Evolutionary conservation across 2,888 invertebrate genomes (phyloP), one percentile per base, ranked within the genome.

Genomic region (Apodemia mormo): DNA sequence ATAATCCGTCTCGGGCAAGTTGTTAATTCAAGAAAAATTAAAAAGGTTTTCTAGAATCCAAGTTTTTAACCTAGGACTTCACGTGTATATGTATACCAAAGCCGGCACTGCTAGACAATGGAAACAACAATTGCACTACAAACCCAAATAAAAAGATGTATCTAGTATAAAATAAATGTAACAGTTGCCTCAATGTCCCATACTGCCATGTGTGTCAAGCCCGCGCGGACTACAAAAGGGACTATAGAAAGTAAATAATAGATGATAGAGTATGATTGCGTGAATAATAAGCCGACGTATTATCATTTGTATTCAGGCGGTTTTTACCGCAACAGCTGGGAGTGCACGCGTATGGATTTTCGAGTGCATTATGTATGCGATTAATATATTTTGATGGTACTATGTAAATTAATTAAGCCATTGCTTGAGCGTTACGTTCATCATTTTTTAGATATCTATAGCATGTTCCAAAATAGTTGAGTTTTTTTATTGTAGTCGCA

Each of bases 241-340:
- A 70, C 66, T 77, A 77, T 79, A 78, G 78, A 80, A 81, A 81
- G 80, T 83, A 85, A 84, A 88, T 86, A 85, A 86, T 85, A 84
- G 80, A 77, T 81, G 82, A 85, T 82, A 81, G 77, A 81, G 77
- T 76, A 80, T 78, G 80, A 64, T 83, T 84, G 84, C 81, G 82
- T 78, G 77, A 79, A 80, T 80, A 80, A 80, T 80, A 81, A 84
- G 79, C 78, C 78, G 76, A 82, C 66, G 70, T 67, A 71, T 67
- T 74, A 78, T 78, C 78, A 77, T 81, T 81, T 81, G 79, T 80
- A 80, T 76, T 77, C 77, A 79, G 76, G 77, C 71, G 68, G 81
- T 85, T 87, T 88, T 88, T 85, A 86, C 78, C 76, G 74, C 78
- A 80, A 81, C 89, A 89, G 85, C 88, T 88, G 89, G 79, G 76